Conservation (phyloP, 2,888 invertebrate species). For the Malachius bipustulatus region DNA sequence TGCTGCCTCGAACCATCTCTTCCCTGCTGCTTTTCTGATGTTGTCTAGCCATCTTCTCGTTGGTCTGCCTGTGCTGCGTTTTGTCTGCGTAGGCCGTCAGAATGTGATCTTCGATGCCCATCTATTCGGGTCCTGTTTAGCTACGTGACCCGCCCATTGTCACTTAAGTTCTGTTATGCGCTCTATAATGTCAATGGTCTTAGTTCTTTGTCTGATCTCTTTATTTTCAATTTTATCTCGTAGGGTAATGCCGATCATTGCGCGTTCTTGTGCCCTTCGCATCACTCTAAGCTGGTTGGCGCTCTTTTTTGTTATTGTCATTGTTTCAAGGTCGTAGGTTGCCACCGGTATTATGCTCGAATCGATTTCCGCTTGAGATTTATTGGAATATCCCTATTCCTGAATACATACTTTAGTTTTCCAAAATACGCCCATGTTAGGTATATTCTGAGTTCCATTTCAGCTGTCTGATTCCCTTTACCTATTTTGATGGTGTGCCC, state of each 20-base stretch:
- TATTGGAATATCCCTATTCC: slow-evolving; percentile 9
- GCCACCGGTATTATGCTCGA: slow-evolving; percentile 14
- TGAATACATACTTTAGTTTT: slow-evolving; percentile 12
- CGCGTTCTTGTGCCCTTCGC: slow-evolving; percentile 14
- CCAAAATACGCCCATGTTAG: slow-evolving; percentile 18
- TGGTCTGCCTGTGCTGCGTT: too few species aligned
- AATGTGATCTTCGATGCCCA: too few species aligned
- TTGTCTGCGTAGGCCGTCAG: too few species aligned
- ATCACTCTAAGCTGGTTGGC: slow-evolving; percentile 10
- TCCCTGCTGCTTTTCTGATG: too few species aligned
- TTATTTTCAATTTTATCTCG: slow-evolving; percentile 12
- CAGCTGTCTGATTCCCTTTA: slow-evolving; percentile 13
- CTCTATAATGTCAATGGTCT: slow-evolving; percentile 6
- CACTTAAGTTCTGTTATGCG: slow-evolving; percentile 10
- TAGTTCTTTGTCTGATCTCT: slow-evolving; percentile 11
- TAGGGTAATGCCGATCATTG: slow-evolving; percentile 14
- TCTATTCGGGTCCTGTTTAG: too few species aligned
- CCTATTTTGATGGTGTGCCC: slow-evolving; percentile 12
- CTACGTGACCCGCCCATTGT: slow-evolving; percentile 10
- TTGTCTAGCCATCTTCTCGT: too few species aligned
- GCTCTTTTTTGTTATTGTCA: slow-evolving; percentile 14
- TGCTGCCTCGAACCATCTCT: too few species aligned
- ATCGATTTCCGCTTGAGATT: slow-evolving; percentile 14
- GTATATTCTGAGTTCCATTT: slow-evolving; percentile 14
- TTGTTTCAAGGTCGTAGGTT: slow-evolving; percentile 17